Percentiles rank a stretch among this genome's conserved stretches.
Evolutionary conservation across 2,797 vertebrate species (phyloP).

Genomic region (Xyrichtys novacula): DNA sequence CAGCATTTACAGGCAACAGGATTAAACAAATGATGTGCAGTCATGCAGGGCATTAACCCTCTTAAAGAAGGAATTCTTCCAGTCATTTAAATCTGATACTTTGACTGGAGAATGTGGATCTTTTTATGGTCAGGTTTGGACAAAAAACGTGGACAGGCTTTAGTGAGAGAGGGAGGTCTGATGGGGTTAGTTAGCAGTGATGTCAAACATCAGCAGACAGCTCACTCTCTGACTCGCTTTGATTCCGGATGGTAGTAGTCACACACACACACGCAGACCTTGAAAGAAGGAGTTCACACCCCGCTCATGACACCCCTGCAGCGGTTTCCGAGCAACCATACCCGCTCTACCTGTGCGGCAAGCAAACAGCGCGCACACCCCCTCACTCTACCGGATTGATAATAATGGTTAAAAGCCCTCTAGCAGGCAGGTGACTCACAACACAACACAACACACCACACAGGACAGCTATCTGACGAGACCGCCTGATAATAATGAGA

Average conservation of each 20-base stretch:
- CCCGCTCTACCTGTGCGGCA: conserved; percentile 93
- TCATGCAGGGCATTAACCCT: conserved; percentile 53
- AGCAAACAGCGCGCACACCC: conserved; percentile 81
- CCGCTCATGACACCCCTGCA: conserved; percentile 88
- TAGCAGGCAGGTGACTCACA: conserved; percentile 82
- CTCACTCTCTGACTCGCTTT: no score
- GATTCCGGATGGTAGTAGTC: conserved; percentile 24
- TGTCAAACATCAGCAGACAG: conserved; percentile 44
- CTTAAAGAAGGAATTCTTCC: conserved; percentile 33
- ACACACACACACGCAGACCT: conserved; percentile 37
- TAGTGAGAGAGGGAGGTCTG: conserved; percentile 6
- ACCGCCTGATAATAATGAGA: conserved; percentile 54
- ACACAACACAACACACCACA: conserved; percentile 73
- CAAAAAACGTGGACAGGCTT: no score
- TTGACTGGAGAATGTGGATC: conserved; percentile 10
- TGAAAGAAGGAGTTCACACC: conserved; percentile 79
- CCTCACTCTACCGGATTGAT: conserved; percentile 80
- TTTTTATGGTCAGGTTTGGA: conserved; percentile 24
- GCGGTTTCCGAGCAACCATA: conserved; percentile 92
- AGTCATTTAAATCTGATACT: conserved; percentile 40
- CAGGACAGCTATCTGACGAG: conserved; percentile 55
- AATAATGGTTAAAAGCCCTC: conserved; percentile 81
- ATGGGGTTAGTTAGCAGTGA: conserved; percentile 21
- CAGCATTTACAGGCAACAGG: conserved; percentile 80
- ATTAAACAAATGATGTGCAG: conserved; percentile 76